Percentiles rank a stretch among this genome's conserved stretches.
phyloP scores from a whole-genome alignment of 53 echinoderm and acorn worm species.

The Arbacia lixula region DNA sequence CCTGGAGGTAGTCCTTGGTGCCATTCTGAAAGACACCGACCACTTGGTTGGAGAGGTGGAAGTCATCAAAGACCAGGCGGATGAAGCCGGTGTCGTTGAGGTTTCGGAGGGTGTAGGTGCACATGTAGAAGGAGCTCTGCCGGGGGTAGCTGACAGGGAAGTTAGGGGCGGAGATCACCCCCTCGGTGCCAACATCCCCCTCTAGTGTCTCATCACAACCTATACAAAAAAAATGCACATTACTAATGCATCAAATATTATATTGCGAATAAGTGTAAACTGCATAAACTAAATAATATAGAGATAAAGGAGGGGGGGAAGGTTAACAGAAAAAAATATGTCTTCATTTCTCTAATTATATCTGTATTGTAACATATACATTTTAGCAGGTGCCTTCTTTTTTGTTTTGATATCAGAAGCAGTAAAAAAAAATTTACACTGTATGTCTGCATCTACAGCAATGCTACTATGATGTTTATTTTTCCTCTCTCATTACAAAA shows the following conservation, averaged over 20 bases:
- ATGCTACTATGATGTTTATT: too few species aligned
- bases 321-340: too few species aligned
- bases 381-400: too few species aligned
- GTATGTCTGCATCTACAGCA: too few species aligned
- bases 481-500: too few species aligned
- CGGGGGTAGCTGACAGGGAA: constrained; percentile 71
- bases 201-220: neutral
- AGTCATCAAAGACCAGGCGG: constrained; percentile 70
- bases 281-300: neutral
- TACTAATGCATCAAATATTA: neutral
- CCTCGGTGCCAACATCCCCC: constrained; percentile 12
- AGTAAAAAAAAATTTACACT: too few species aligned
- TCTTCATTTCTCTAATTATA: too few species aligned
- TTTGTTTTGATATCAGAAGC: too few species aligned
- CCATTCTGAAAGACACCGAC: constrained; percentile 53
- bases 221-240: neutral
- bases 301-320: too few species aligned
- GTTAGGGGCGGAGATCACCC: constrained; percentile 49
- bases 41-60: constrained; percentile 63
- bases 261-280: neutral
- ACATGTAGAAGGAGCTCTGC: constrained; percentile 57
- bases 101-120: constrained; percentile 51
- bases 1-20: constrained; percentile 64
- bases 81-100: constrained; percentile 40
- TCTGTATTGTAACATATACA: too few species aligned